A percentile compares a stretch with the other conserved stretches of the same genome.
Conservation (phyloP, 2,888 invertebrate species). For the Drosophila pegasa region DNA sequence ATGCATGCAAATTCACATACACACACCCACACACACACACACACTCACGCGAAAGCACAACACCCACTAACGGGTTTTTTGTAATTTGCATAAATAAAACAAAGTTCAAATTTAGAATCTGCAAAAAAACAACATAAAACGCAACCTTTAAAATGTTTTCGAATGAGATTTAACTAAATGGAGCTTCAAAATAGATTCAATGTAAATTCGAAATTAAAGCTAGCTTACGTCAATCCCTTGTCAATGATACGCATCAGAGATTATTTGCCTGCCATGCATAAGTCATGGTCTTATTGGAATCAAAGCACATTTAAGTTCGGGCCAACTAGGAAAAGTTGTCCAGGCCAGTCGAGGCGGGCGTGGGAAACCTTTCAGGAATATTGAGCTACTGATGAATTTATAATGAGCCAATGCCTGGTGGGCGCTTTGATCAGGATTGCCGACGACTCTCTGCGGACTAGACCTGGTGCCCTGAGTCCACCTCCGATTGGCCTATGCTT, state of each 20-base stretch:
- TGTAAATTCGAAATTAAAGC: slow-evolving; percentile 49
- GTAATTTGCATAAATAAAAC: slow-evolving; percentile 55
- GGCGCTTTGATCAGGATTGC: slow-evolving; percentile 21
- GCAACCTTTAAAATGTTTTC: slow-evolving; percentile 19
- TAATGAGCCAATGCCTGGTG: slow-evolving; percentile 23
- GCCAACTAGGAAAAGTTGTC: slow-evolving; percentile 20
- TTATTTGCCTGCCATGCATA: slow-evolving; percentile 50
- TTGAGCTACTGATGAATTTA: slow-evolving; percentile 40
- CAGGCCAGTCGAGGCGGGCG: slow-evolving; percentile 7
- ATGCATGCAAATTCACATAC: slow-evolving; percentile 2
- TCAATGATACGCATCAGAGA: slow-evolving; percentile 20
- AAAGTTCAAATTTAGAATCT: slow-evolving; percentile 31
- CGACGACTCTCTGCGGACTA: slow-evolving; percentile 3
- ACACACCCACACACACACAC: background rate
- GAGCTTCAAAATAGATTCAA: slow-evolving; percentile 45
- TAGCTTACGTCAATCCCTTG: slow-evolving; percentile 35
- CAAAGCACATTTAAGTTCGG: slow-evolving; percentile 63
- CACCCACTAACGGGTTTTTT: background rate
- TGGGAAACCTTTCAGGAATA: slow-evolving; percentile 32
- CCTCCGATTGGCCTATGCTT: background rate
- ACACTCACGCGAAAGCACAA: background rate
- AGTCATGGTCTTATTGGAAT: slow-evolving; percentile 62
- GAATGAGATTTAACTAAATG: slow-evolving; percentile 58
- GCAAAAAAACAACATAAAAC: slow-evolving; percentile 22
- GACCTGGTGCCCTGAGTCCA: background rate